phyloP scores from a whole-genome alignment of 2,113 vertebrate genomes.

The Sphyrna mokarran region DNA sequence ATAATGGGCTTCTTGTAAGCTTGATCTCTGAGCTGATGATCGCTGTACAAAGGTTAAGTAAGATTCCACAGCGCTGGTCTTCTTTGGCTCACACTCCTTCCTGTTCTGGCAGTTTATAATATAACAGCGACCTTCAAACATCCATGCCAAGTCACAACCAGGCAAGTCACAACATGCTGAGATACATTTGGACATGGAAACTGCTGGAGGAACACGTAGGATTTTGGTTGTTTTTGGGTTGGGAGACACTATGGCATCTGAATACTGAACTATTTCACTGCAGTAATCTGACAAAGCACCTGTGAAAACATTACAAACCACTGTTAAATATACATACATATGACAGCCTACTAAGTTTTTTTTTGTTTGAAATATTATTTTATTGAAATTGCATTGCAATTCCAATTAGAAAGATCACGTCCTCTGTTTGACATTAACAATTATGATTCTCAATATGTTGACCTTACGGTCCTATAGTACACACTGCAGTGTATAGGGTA shows the following conservation, averaged over 20 bases:
- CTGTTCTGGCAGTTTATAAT: conserved; percentile 70
- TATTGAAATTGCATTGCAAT: not conserved
- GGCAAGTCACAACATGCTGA: conserved; percentile 69
- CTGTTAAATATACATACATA: not conserved
- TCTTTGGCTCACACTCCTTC: conserved; percentile 65
- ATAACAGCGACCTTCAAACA: conserved; percentile 76
- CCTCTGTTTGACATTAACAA: not conserved
- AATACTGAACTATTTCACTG: conserved; percentile 64
- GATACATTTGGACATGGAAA: conserved; percentile 60
- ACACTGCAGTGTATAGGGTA: not conserved
- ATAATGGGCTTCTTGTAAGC: conserved; percentile 57
- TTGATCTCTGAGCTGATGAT: conserved; percentile 51
- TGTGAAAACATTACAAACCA: conserved; percentile 47
- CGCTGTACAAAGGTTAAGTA: conserved; percentile 68
- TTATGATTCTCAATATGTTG: not conserved
- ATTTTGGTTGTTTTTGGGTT: conserved; percentile 64
- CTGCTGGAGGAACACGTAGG: conserved; percentile 62
- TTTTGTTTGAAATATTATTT: not conserved
- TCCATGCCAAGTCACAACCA: conserved; percentile 76
- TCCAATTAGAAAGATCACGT: not conserved
- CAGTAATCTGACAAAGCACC: conserved; percentile 65
- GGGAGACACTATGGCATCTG: conserved; percentile 69
- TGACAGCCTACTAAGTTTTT: not conserved
- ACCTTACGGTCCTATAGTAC: not conserved
- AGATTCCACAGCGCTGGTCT: conserved; percentile 62